Conservation (phyloP, 2,888 invertebrate genomes). For the Epsilonema sp. region DNA sequence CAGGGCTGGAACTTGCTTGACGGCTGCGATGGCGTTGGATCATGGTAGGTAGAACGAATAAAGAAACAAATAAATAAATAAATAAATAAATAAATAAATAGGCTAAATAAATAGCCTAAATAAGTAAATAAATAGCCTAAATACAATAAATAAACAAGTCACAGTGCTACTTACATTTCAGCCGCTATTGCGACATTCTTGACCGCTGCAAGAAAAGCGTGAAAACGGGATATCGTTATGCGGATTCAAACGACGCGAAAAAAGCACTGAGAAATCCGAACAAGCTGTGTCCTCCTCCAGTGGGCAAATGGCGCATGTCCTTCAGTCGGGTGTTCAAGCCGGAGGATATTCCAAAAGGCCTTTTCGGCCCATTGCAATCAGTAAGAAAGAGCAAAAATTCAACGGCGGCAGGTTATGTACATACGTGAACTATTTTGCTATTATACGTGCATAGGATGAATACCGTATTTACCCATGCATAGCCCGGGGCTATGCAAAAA, state of each 20-base stretch:
- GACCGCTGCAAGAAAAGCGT: conserved; percentile 27
- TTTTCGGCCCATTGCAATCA: conserved; percentile 28
- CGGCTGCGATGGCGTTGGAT: conserved; percentile 28
- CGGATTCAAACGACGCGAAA: conserved; percentile 21
- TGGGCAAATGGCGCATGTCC: conserved; percentile 23
- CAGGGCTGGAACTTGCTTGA: conserved; percentile 28
- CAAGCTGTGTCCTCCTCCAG: conserved; percentile 20
- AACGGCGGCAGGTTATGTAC: too few relatives aligned
- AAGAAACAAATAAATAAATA: too few relatives aligned
- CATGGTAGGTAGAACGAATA: conserved; percentile 22
- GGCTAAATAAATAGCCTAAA: too few relatives aligned
- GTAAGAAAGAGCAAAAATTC: too few relatives aligned
- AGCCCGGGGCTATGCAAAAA: too few relatives aligned
- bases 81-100: too few relatives aligned
- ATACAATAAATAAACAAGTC: too few relatives aligned
- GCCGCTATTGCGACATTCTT: conserved; percentile 27
- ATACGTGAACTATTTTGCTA: too few relatives aligned
- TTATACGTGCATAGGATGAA: too few relatives aligned
- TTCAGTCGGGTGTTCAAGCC: conserved; percentile 28
- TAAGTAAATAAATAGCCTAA: too few relatives aligned
- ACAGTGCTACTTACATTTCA: too few relatives aligned
- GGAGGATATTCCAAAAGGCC: conserved; percentile 26
- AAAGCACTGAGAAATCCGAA: conserved; percentile 19
- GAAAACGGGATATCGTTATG: conserved; percentile 25
- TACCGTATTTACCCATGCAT: too few relatives aligned